phyloP scores from a whole-genome alignment of 2,113 vertebrate genomes.

The Glaucidium brasilianum region DNA sequence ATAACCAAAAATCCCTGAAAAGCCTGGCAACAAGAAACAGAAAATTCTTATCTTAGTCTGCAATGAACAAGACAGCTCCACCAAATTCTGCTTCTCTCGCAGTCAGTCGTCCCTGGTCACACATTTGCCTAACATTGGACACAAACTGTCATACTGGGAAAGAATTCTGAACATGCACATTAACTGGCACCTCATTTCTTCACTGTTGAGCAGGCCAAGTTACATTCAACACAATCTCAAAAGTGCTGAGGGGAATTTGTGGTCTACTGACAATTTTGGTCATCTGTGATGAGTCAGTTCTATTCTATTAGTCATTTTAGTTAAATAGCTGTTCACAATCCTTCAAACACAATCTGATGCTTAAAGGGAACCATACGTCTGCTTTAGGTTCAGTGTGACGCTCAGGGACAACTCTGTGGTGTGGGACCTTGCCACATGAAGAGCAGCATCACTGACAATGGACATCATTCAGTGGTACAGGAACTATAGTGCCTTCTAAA shows the following conservation, averaged over 20 bases:
- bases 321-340: neutral
- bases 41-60: neutral
- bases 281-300: neutral
- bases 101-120: too few relatives aligned
- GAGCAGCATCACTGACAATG: neutral
- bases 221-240: neutral
- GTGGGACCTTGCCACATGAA: neutral
- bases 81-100: neutral
- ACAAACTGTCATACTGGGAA: neutral
- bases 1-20: neutral
- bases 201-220: neutral
- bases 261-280: neutral
- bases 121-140: neutral
- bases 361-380: neutral
- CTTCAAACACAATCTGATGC: fast-evolving
- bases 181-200: neutral
- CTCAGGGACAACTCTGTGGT: neutral
- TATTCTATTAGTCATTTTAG: neutral
- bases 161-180: neutral
- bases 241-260: neutral
- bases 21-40: neutral
- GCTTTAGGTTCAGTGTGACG: neutral
- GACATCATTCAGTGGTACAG: neutral
- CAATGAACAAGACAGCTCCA: neutral
- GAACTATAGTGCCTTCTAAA: neutral